A percentile compares a stretch with the other conserved stretches of the same genome.
Conservation (phyloP, 1,140 invertebrate species). For the Drosophila sp. region DNA sequence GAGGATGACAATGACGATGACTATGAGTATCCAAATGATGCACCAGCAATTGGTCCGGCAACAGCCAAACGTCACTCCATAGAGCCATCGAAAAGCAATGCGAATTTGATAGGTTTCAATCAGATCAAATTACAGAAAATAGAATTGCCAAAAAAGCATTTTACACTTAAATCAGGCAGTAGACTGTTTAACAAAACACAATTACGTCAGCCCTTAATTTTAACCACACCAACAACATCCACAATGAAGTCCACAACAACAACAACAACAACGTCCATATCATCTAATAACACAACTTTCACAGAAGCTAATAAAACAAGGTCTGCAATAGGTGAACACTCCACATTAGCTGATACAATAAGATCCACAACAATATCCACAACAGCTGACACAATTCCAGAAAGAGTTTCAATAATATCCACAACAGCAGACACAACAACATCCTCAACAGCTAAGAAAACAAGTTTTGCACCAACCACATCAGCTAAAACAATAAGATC, state of each 20-base stretch:
- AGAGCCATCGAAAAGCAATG: not conserved
- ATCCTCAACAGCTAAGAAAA: not conserved
- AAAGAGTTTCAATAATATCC: too few species aligned
- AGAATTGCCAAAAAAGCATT: not conserved
- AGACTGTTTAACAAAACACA: not conserved
- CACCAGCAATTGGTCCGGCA: not conserved
- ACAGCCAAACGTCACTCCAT: not conserved
- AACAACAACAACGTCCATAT: too few species aligned
- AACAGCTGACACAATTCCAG: not conserved
- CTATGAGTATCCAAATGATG: constrained; percentile 47
- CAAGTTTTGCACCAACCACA: not conserved
- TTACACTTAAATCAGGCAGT: not conserved
- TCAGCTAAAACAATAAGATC: not conserved
- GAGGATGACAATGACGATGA: constrained; percentile 48
- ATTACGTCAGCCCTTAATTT: constrained; percentile 7
- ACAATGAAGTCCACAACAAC: not conserved
- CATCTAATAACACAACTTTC: too few species aligned
- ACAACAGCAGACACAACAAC: not conserved
- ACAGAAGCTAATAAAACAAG: too few species aligned
- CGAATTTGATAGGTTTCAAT: not conserved
- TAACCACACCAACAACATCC: constrained; percentile 20
- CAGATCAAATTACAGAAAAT: not conserved
- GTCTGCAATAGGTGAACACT: too few species aligned
- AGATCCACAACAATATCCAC: not conserved
- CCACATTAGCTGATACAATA: not conserved